These are phyloP conservation scores for Dichetophora obliterata DNA, from an alignment of 2,888 invertebrate genomes.

Conservation along the genomic window DNA sequence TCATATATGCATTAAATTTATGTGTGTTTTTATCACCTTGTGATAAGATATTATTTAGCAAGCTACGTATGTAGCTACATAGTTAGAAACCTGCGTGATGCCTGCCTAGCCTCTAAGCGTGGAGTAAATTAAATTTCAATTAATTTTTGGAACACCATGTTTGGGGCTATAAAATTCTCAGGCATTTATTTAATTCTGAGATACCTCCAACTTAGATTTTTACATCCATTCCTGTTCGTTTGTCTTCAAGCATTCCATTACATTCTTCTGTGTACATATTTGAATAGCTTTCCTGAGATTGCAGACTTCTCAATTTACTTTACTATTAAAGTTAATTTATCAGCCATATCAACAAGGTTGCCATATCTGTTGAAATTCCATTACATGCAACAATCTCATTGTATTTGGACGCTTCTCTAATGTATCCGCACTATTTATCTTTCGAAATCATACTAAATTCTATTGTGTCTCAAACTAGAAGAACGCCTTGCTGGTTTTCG, in stretches of 20 bases:
- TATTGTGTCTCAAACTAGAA: too few species aligned
- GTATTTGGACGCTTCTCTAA: too few species aligned
- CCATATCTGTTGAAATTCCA: background rate
- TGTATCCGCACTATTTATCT: too few species aligned
- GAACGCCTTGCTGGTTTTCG: background rate
- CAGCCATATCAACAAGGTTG: background rate
- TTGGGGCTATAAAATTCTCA: background rate
- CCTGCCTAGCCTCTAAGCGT: background rate
- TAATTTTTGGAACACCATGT: background rate
- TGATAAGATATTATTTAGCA: background rate
- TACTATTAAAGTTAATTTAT: conserved; percentile 2
- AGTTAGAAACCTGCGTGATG: background rate
- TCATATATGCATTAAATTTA: background rate
- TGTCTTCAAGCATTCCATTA: too few species aligned
- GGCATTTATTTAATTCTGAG: background rate
- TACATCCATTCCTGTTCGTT: too few species aligned
- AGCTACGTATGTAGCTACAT: background rate
- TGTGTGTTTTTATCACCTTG: background rate
- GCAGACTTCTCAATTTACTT: background rate
- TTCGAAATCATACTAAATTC: too few species aligned
- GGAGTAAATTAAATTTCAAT: background rate
- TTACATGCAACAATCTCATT: too few species aligned
- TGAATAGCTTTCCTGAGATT: too few species aligned
- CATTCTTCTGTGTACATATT: too few species aligned
- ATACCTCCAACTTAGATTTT: background rate